Evolutionary conservation across 2,113 vertebrate species (phyloP).

Genomic region (Microtus ochrogaster): DNA sequence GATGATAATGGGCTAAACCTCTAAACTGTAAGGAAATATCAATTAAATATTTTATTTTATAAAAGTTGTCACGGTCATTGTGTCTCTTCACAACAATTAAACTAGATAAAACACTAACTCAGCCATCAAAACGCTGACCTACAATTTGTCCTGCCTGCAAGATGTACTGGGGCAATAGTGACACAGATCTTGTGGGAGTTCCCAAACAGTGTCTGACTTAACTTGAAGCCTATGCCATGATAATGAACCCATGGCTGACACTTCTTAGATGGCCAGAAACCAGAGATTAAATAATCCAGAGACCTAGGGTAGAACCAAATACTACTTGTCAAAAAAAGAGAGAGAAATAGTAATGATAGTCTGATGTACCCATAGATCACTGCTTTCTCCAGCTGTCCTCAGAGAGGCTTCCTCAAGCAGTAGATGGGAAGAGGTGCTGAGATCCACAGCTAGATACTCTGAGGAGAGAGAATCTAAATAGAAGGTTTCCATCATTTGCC

Average conservation of each 20-base stretch:
- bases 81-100: not conserved
- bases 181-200: not conserved
- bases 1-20: not conserved
- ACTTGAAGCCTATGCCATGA: not conserved
- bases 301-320: not conserved
- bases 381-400: not conserved
- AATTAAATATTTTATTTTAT: not conserved
- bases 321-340: not conserved
- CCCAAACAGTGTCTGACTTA: not conserved
- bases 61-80: not conserved
- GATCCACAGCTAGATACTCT: not conserved
- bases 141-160: not conserved
- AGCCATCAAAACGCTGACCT: not conserved
- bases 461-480: not conserved
- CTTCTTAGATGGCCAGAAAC: not conserved
- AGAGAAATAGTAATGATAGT: not conserved
- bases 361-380: not conserved
- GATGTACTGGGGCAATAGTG: accelerated
- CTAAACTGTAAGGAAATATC: not conserved
- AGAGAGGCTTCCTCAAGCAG: not conserved
- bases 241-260: not conserved
- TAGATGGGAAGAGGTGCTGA: not conserved
- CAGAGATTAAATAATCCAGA: not conserved
- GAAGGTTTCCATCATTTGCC: not conserved
- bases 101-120: not conserved